Base-by-base conservation (phyloP, 2,797 vertebrate species). In the Calcarius lapponicus region DNA sequence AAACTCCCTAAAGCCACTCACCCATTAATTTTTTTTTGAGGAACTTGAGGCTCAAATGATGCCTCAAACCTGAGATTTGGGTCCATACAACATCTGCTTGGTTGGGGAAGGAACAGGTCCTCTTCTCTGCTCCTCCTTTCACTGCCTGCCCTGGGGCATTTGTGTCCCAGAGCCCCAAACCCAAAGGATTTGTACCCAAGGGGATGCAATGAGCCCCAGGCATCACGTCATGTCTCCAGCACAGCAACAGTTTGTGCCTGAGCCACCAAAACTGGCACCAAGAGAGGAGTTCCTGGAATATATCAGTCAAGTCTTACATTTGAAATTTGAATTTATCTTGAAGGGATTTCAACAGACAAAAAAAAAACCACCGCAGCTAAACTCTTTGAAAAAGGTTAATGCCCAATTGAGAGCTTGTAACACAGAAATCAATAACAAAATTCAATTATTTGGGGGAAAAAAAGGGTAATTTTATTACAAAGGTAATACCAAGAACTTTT, bases 401-500 rank as follows among this genome's bases (percentile, higher is more conserved):
- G 66, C 17, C 36, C 69, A 90, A 42, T 36, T 70, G 71, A 82
- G 66, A 71, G 64, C 61, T 85, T 80, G 38, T 80, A 95, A 94
- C 54, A 80, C 6, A 60, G 51, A 71, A 87, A 94, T 96, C 94
- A 93, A 95, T 91, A 80, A 58, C 31, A 71, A 82, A 92, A 95
- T 87, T 65, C 17, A 92, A 88, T 95, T 92, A 92, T 93, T 83
- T 76, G n/a, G 66, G 50, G 32, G 16, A 0, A 4, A 5, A 47
- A 88, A 90, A 71, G 43, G 7, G 21, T 93, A 74, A 84, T 92
- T 93, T 90, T 58, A 90, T 96, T 92, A 92, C 69, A 90, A 69
- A 60, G 34, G 20, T 78, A 89, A 88, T 61, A 82, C 38, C 82
- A 57, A 58, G 51, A 88, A 69, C 34, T 64, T 92, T 91, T 82